Evolutionary conservation across 2,888 invertebrate species (phyloP), one percentile per base, ranked within the genome.

Genomic region (Prosopocoilus inquinatus): DNA sequence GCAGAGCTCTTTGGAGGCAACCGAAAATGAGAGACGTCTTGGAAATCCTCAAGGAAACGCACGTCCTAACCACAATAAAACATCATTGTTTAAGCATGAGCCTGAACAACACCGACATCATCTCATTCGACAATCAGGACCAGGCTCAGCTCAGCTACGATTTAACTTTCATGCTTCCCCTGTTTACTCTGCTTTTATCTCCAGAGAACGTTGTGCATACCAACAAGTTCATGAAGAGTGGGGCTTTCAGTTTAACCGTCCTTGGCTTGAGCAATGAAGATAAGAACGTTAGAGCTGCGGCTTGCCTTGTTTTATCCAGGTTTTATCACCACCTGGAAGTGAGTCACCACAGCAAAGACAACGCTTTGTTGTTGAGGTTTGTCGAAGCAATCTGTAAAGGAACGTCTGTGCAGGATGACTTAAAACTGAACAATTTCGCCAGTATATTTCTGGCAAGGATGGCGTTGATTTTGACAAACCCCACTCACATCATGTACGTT

Each of bases 131-230:
- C 1, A 49, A 56, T n/a, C 41, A 56, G 28, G 11, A 54, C 1
- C 47, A 35, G 7, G 15, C 48, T 2, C 43, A 77, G 41, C 75
- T 80, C 2, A 78, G 89, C 49, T 95, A 95, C 67, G 94, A 95
- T 77, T 89, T 94, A 1, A 81, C 87, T 20, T 95, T 94, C 72
- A 78, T 93, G 62, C 79, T 94, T 50, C 90, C 93, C 0, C 73
- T 94, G 8, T 82, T 95, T 71, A 84, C 85, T 59, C 85, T 87
- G 68, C 76, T 92, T 43, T 78, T 94, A 59, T 84, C 88, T 0
- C 88, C 91, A 3, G 90, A 90, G 62, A 86, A 88, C 39, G 81
- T 85, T 47, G 85, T 91, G 1, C 85, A 88, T 12, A 87, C 88
- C 55, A 84, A 87, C 65, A 84, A 84, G 74, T 82, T 92, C 59